Percentiles rank a stretch among this genome's conserved stretches.
Evolutionary conservation across 2,888 invertebrate genomes (phyloP).

Genomic region (Paralinhomoeus sp.): DNA sequence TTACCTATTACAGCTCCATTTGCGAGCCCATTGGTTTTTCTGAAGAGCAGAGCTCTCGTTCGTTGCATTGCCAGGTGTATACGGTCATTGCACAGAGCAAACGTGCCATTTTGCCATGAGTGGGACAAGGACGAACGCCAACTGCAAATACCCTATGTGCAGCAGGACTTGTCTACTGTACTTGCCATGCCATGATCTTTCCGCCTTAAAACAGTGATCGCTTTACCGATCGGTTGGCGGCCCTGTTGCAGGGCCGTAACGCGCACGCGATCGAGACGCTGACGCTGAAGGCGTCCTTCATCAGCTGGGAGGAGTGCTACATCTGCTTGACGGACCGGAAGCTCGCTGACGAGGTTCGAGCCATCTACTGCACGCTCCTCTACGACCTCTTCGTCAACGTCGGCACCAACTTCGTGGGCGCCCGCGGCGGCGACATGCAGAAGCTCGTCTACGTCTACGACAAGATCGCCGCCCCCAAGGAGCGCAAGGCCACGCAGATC

Average conservation of each 20-base stretch:
- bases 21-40: no score
- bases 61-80: no score
- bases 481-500: not conserved
- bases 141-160: no score
- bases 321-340: conserved; percentile 22
- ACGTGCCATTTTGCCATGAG: no score
- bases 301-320: conserved; percentile 27
- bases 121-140: no score
- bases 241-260: conserved; percentile 22
- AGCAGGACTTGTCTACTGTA: no score
- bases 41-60: no score
- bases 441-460: conserved; percentile 26
- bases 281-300: conserved; percentile 23
- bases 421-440: conserved; percentile 25
- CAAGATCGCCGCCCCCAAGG: conserved; percentile 25
- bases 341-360: conserved; percentile 24
- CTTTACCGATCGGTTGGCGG: no score
- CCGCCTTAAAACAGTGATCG: no score
- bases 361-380: conserved; percentile 25
- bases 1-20: no score
- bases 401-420: conserved; percentile 22
- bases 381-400: conserved; percentile 27
- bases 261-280: conserved; percentile 23
- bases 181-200: no score
- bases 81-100: no score